Conservation (phyloP, 1,140 invertebrate genomes). For the Drosophila sp. region DNA sequence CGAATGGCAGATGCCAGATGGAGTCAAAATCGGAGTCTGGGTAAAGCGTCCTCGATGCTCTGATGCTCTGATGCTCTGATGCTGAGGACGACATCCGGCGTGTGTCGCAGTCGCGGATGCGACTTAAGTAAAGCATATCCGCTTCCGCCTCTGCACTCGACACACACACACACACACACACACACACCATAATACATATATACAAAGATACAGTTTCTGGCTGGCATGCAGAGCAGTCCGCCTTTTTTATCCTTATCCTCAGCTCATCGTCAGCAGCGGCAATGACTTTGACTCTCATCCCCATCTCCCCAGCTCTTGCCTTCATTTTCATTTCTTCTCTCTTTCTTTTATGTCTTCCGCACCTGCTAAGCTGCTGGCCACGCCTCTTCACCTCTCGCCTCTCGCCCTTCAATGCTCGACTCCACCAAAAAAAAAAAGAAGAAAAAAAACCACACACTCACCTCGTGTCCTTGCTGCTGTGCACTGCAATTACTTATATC, state of each 20-base stretch:
- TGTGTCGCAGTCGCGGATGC: conserved; percentile 74
- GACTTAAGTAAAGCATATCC: conserved; percentile 82
- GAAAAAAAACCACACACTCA: conserved; percentile 69
- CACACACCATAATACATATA: conserved; percentile 28
- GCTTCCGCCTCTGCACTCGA: conserved; percentile 67
- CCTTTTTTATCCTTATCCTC: conserved; percentile 37
- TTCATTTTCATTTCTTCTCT: conserved; percentile 77
- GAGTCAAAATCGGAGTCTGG: conserved; percentile 38
- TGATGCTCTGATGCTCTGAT: conserved; percentile 18
- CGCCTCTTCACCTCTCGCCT: conserved; percentile 34
- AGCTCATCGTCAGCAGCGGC: conserved; percentile 59
- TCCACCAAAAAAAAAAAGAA: conserved; percentile 8
- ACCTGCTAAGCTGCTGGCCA: conserved; percentile 68
- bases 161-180: conserved; percentile 40
- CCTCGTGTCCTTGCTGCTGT: conserved; percentile 94
- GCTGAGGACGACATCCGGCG: conserved; percentile 73
- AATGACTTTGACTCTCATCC: conserved; percentile 72
- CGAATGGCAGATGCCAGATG: conserved; percentile 54
- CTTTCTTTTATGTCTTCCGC: conserved; percentile 70
- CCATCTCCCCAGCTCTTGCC: conserved; percentile 40
- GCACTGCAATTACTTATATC: conserved; percentile 96
- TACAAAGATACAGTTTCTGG: conserved; percentile 23
- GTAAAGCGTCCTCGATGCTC: conserved; percentile 18
- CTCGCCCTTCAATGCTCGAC: conserved; percentile 23
- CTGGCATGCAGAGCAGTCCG: conserved; percentile 59